Base-by-base conservation (phyloP, 2,113 vertebrate genomes). In the Colius striatus region DNA sequence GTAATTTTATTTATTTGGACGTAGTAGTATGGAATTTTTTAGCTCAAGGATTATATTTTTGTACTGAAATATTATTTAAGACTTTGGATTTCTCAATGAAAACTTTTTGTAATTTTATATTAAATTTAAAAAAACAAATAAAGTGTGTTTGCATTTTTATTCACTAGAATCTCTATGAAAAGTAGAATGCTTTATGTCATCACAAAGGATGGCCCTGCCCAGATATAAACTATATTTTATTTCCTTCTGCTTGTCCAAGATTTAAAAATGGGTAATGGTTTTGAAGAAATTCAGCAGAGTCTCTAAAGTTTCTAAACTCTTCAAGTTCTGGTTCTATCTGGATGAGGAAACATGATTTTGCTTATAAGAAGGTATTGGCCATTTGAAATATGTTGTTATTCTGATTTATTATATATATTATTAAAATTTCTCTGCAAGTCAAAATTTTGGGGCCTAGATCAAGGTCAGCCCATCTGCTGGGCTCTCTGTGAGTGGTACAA, bases 1-100 rank as follows among this genome's bases (percentile, higher is more conserved):
- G 22, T 83, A 13, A 73, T 54, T 85, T 82, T 90, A 90, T 96
- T 96, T 97, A 97, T 96, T 96, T 87, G 72, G 60, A 91, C 23
- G 8, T 66, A 70, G 43, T n/a, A 65, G 20, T 60, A 67, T 60
- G 60, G 84, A 95, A 87, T 14, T 15, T 88, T 78, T 43, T 68
- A 71, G 90, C 73, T 90, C 19, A 68, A 43, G 22, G 53, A 71
- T 48, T 76, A 22, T 77, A 88, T 81, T 96, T 95, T 94, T 96
- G 48, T 84, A 96, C 84, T 12, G 6, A 19, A 95, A 74, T 76
- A 84, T 67, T 71, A 38, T 84, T 91, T 68, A 95, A 92, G 81
- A 79, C 27, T 94, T 90, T 63, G 45, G 19, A 75, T 86, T 96
- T 92, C 61, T 95, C 75, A 90, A 13, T 32, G 65, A 54, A 81